Evolutionary conservation across 2,888 invertebrate genomes (phyloP).

Genomic region (Drosophila koepferae): DNA sequence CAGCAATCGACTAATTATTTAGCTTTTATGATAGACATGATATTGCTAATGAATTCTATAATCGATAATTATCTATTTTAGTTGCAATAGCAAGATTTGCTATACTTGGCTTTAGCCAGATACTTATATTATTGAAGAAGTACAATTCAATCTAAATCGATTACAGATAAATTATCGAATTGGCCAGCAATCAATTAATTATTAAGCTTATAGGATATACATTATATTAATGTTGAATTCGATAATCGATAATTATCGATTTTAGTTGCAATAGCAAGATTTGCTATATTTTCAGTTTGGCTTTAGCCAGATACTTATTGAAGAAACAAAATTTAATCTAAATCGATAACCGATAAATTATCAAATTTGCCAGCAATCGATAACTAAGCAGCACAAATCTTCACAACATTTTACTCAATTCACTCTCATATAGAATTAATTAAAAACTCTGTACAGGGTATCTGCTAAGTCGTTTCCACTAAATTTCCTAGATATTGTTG

Average conservation of each 20-base stretch:
- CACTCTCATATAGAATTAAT: background rate
- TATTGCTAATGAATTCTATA: no score
- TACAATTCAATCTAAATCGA: no score
- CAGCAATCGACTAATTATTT: no score
- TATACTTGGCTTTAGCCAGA: no score
- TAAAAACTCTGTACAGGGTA: slow-evolving; percentile 4
- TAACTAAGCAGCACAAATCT: background rate
- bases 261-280: background rate
- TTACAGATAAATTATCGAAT: no score
- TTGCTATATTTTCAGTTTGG: background rate
- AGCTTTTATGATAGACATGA: no score
- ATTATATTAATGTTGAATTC: no score
- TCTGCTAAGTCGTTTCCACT: background rate
- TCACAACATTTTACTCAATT: no score
- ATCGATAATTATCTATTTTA: no score
- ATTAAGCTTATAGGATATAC: no score
- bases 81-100: no score
- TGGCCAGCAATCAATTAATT: background rate
- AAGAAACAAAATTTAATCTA: background rate
- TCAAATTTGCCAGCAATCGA: background rate
- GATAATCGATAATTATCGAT: background rate
- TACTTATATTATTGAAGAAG: no score
- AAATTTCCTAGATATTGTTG: slow-evolving; percentile 6
- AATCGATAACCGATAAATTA: background rate
- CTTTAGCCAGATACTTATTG: background rate